phyloP scores from a whole-genome alignment of 2,113 vertebrate genomes.

The Sander vitreus region DNA sequence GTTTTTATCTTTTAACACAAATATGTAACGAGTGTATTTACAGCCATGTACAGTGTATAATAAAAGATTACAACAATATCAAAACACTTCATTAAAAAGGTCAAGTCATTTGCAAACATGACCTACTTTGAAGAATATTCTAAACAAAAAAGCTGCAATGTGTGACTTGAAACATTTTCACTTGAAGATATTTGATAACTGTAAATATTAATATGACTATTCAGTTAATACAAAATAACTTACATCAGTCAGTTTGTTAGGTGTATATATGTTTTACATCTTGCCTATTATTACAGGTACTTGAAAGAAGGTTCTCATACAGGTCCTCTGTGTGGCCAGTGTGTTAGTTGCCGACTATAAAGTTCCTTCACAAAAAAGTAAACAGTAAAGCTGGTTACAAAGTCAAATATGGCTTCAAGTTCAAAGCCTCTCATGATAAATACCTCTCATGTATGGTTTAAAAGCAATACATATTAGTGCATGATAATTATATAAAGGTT shows the following conservation, averaged over 20 bases:
- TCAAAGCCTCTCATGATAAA: constrained; percentile 19
- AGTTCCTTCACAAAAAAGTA: constrained; percentile 4
- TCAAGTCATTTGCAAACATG: constrained; percentile 3
- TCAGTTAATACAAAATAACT: constrained; percentile 9
- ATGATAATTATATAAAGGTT: constrained; percentile 10
- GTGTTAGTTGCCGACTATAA: not conserved
- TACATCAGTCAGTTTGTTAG: not conserved
- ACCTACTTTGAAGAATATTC: not conserved
- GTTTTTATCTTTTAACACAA: constrained; percentile 40
- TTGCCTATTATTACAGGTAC: constrained; percentile 55
- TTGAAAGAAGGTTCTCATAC: constrained; percentile 20
- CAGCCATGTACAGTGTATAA: constrained; percentile 58
- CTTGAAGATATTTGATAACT: not conserved
- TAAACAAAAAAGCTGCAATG: constrained; percentile 5
- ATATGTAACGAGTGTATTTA: constrained; percentile 47
- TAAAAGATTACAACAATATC: constrained; percentile 1
- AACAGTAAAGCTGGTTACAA: constrained; percentile 10
- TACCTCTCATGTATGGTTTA: not conserved
- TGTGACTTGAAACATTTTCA: constrained; percentile 2
- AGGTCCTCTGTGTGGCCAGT: not conserved
- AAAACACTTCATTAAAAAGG: not conserved
- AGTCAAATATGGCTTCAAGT: not conserved
- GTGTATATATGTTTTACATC: not conserved
- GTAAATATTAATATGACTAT: not conserved
- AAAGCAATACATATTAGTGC: constrained; percentile 53